Evolutionary conservation across 2,113 vertebrate genomes (phyloP).

Genomic region (Raja brachyura): DNA sequence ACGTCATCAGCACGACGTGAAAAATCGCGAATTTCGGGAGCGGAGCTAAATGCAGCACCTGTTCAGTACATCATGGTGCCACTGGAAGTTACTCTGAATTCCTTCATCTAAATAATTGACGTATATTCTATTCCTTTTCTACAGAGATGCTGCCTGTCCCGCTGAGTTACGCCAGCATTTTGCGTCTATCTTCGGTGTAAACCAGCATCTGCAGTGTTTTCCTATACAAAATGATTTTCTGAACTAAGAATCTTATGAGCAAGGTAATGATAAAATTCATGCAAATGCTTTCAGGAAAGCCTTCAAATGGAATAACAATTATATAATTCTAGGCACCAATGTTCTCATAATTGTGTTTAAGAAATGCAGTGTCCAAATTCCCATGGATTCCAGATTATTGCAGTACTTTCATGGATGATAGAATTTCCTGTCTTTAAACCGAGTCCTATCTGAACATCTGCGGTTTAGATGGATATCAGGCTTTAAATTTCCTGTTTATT

Average conservation of each 20-base stretch:
- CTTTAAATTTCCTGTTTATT: slow-evolving; percentile 20
- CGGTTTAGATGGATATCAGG: neutral
- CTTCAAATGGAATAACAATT: neutral
- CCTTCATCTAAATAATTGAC: too few relatives aligned
- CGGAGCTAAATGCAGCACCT: too few relatives aligned
- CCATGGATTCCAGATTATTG: neutral
- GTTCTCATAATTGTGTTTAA: neutral
- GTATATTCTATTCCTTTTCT: too few relatives aligned
- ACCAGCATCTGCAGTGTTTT: too few relatives aligned
- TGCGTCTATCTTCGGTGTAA: too few relatives aligned
- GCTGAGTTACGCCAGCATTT: too few relatives aligned
- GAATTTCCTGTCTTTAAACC: neutral
- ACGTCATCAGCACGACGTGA: too few relatives aligned
- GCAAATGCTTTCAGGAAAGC: neutral
- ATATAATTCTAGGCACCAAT: neutral
- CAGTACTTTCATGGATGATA: neutral
- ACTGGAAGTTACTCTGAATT: too few relatives aligned
- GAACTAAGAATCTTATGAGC: neutral
- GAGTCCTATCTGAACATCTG: neutral
- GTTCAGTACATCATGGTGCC: too few relatives aligned
- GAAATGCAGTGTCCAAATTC: neutral
- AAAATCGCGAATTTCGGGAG: too few relatives aligned
- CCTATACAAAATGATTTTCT: too few relatives aligned
- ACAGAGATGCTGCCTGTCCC: too few relatives aligned
- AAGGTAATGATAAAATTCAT: neutral